Evolutionary conservation across 2,888 invertebrate species (phyloP).

Genomic region (Xanthostigma xanthostigma): DNA sequence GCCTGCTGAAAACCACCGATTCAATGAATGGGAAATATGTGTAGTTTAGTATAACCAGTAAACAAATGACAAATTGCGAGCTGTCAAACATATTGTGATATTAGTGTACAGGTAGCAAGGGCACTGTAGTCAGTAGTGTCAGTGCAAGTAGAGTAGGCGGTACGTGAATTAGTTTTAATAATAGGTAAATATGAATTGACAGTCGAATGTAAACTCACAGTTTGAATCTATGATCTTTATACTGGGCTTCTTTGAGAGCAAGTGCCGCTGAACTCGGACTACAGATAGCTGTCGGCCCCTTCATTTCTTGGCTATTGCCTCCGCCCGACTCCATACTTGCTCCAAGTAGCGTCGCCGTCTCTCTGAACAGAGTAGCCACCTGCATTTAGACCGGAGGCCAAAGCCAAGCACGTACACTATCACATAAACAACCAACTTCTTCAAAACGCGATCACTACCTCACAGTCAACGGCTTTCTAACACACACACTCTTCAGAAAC

Average conservation of each 20-base stretch:
- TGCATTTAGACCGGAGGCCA: conserved; percentile 31
- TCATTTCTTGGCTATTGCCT: conserved; percentile 19
- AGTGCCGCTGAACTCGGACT: conserved; percentile 5
- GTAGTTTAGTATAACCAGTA: too few species aligned
- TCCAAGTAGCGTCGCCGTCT: conserved; percentile 48
- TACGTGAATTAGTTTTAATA: too few species aligned
- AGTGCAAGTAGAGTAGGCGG: too few species aligned
- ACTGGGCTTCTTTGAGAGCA: conserved; percentile 8
- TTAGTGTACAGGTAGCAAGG: too few species aligned
- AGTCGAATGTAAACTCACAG: conserved; percentile 23
- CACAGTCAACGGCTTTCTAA: too few species aligned
- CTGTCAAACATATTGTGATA: too few species aligned
- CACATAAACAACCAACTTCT: neutral
- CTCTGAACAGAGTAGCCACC: conserved; percentile 51
- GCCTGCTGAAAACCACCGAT: too few species aligned
- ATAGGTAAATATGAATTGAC: too few species aligned
- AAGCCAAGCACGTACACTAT: neutral
- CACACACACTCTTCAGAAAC: too few species aligned
- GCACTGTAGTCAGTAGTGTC: too few species aligned
- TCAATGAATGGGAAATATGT: too few species aligned
- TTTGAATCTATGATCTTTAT: conserved; percentile 25
- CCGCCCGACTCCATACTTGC: conserved; percentile 41
- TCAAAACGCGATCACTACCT: neutral
- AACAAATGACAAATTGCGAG: too few species aligned
- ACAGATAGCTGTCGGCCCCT: conserved; percentile 18